Evolutionary conservation across 2,113 vertebrate genomes (phyloP), one percentile per base, ranked within the genome.

Genomic region (Pelecanoides urinatrix): DNA sequence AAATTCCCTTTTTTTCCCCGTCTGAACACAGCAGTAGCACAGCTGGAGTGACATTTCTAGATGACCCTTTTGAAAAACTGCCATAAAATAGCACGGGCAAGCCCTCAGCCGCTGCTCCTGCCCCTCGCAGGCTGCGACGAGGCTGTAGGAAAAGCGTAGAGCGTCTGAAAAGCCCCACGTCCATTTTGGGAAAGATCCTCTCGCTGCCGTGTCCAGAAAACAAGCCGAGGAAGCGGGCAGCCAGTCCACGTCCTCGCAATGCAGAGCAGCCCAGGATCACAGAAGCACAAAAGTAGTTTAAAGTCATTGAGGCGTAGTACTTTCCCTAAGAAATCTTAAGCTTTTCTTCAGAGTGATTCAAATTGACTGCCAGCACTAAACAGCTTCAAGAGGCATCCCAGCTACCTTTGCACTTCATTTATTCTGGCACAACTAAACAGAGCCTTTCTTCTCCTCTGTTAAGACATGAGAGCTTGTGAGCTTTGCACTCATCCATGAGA

Each of bases 401-500:
- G 73, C 91, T 96, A 95, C 80, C 87, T 95, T 84, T 92, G 92
- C 74, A 85, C 65, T 93, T 95, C 77, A 76, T 94, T 95, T 96
- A 79, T 90, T 96, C 92, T 96, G 96, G 96, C 93, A 92, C 81
- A 76, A 38, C 92, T 87, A 76, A 93, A 90, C 73, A 95, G 73
- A 93, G 58, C 58, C 53, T 95, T 95, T 91, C 81, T 89, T 91
- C 87, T 97, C 63, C 59, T 76, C 79, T 80, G 84, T 56, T 94
- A 85, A 90, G 90, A 90, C 2, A 9, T 45, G 95, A 88, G 85
- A 82, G 81, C 90, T 91, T 79, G 87, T 76, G 92, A 90, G 93
- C 88, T 96, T 96, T 96, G 88, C 82, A n/a, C 55, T 96, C 92
- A 85, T 88, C 95, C 92, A 52, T 92, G 85, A 90, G 92, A 94